Evolutionary conservation across 2,113 vertebrate species (phyloP).

Genomic region (Garra rufa): DNA sequence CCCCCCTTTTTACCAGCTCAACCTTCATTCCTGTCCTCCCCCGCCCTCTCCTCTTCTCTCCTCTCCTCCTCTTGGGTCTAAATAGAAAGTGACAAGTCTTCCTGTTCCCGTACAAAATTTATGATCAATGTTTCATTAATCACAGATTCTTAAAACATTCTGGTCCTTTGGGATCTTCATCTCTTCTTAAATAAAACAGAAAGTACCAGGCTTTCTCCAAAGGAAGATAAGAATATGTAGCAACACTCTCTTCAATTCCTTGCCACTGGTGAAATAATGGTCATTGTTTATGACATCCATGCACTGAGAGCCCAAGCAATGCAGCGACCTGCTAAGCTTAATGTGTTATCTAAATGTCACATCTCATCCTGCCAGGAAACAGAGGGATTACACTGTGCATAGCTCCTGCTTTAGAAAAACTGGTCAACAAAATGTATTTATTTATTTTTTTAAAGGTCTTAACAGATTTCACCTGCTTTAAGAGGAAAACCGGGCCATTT

Average conservation of each 20-base stretch:
- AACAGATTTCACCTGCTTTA: conserved; percentile 27
- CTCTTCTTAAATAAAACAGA: conserved; percentile 74
- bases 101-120: conserved; percentile 76
- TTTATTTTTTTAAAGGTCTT: not conserved
- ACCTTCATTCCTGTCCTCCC: conserved; percentile 53
- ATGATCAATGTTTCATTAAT: conserved; percentile 81
- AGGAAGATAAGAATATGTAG: conserved; percentile 54
- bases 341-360: conserved; percentile 72
- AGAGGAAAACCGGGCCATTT: not conserved
- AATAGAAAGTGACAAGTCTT: conserved; percentile 78
- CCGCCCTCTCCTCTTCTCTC: conserved; percentile 42
- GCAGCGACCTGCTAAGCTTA: conserved; percentile 59
- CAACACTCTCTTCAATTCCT: conserved; percentile 54
- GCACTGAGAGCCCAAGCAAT: conserved; percentile 60
- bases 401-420: conserved; percentile 3
- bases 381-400: conserved; percentile 34
- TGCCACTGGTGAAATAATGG: conserved; percentile 64
- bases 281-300: conserved; percentile 73
- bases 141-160: conserved; percentile 72
- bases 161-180: conserved; percentile 68
- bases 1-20: conserved; percentile 50
- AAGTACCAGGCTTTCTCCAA: conserved; percentile 59
- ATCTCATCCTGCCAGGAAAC: conserved; percentile 66
- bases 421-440: not conserved
- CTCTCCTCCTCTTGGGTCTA: conserved; percentile 66